Conservation (phyloP, 2,888 invertebrate species). For the Aquatica leii region DNA sequence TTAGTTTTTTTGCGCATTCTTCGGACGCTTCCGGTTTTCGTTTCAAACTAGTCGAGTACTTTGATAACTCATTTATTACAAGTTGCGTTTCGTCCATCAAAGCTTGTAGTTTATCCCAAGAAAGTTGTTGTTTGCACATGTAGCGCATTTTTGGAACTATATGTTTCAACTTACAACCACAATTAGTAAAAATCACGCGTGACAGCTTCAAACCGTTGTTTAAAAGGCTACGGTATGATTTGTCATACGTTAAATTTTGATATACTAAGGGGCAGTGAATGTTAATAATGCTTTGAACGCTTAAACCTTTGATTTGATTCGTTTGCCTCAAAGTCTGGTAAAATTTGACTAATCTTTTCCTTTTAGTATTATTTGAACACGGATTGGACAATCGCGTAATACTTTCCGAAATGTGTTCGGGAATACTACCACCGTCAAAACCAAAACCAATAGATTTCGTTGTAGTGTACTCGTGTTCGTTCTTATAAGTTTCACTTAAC, state of each 20-base stretch:
- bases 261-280: neutral
- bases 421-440: neutral
- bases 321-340: neutral
- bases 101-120: neutral
- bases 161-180: conserved; percentile 9
- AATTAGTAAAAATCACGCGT: neutral
- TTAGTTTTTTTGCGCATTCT: neutral
- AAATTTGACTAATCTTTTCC: neutral
- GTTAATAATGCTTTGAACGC: no score
- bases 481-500: neutral
- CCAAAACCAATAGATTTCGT: neutral
- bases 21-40: conserved; percentile 7
- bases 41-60: neutral
- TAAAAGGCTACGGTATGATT: conserved; percentile 1
- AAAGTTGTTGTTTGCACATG: conserved; percentile 9
- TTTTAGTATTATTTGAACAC: neutral
- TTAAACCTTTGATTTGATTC: neutral
- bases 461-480: neutral
- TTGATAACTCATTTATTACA: neutral
- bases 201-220: neutral
- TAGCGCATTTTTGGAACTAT: conserved; percentile 12
- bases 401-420: neutral
- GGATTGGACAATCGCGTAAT: neutral
- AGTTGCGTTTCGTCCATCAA: conserved; percentile 9
- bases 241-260: neutral